These are phyloP conservation scores for Drosophila maculinotata DNA, from an alignment of 2,888 invertebrate species.

Conservation along the genomic window DNA sequence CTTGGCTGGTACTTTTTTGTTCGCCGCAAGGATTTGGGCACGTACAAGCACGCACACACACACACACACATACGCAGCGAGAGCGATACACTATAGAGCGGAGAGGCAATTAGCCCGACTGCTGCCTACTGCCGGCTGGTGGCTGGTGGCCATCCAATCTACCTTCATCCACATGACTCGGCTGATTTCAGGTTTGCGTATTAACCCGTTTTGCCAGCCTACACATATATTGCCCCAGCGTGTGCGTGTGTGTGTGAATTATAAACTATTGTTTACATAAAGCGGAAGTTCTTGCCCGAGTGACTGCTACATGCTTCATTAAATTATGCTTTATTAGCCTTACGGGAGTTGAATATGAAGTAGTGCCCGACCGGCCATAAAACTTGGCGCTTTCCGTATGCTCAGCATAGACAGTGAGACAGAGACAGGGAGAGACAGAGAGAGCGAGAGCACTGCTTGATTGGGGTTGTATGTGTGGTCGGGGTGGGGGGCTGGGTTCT, in stretches of 20 bases:
- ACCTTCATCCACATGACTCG: conserved; percentile 36
- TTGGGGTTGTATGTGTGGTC: conserved; percentile 28
- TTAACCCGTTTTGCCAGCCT: conserved; percentile 64
- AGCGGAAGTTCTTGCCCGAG: conserved; percentile 75
- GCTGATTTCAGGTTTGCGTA: conserved; percentile 53
- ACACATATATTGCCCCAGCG: conserved; percentile 47
- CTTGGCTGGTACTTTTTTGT: conserved; percentile 42
- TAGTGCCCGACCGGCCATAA: conserved; percentile 67
- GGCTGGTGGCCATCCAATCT: conserved; percentile 20
- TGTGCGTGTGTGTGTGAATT: conserved; percentile 59
- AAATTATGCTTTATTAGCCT: conserved; percentile 83
- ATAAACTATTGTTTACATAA: conserved; percentile 82
- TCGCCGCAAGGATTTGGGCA: conserved; percentile 8
- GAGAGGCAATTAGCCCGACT: conserved; percentile 47
- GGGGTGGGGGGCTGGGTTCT: conserved; percentile 5
- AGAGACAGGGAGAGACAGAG: background rate
- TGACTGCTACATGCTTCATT: conserved; percentile 79
- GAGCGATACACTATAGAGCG: conserved; percentile 37
- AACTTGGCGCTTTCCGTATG: conserved; percentile 59
- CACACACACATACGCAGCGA: too few species aligned
- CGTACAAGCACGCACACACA: conserved; percentile 12
- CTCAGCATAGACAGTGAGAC: conserved; percentile 12
- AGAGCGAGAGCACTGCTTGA: conserved; percentile 13
- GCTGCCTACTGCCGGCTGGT: too few species aligned
- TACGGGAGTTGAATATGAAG: conserved; percentile 82